phyloP scores from a whole-genome alignment of 2,888 invertebrate species.

The Pseudeuparius sepicola region DNA sequence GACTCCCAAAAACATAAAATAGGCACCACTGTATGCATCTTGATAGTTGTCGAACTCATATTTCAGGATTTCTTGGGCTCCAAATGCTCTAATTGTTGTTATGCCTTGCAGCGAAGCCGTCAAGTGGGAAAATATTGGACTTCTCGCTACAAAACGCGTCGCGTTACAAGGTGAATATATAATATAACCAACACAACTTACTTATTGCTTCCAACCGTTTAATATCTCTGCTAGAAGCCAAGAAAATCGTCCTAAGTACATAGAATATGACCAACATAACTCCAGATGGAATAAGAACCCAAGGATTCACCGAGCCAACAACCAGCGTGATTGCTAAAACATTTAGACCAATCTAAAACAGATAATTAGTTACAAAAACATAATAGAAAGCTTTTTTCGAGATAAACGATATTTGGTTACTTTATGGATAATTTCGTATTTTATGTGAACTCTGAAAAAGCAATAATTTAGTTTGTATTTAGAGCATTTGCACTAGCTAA shows the following conservation, averaged over 20 bases:
- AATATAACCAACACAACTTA: constrained; percentile 35
- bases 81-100: constrained; percentile 62
- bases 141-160: constrained; percentile 53
- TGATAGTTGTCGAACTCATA: constrained; percentile 52
- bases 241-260: constrained; percentile 55
- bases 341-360: constrained; percentile 49
- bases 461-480: no score
- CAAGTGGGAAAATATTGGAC: constrained; percentile 67
- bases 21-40: constrained; percentile 61
- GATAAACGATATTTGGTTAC: no score
- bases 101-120: constrained; percentile 67
- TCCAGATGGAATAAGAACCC: constrained; percentile 55
- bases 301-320: constrained; percentile 59
- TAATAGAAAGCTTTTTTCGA: no score
- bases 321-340: constrained; percentile 63
- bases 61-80: constrained; percentile 51
- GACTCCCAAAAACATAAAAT: constrained; percentile 53
- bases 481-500: no score
- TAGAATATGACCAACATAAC: constrained; percentile 57
- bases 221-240: constrained; percentile 63
- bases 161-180: neutral
- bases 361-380: no score
- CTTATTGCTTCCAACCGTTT: constrained; percentile 61
- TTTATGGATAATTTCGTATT: no score
- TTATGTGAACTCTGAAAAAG: no score